Evolutionary conservation across 1,140 invertebrate species (phyloP).

Genomic region (Agraylea sexmaculata): DNA sequence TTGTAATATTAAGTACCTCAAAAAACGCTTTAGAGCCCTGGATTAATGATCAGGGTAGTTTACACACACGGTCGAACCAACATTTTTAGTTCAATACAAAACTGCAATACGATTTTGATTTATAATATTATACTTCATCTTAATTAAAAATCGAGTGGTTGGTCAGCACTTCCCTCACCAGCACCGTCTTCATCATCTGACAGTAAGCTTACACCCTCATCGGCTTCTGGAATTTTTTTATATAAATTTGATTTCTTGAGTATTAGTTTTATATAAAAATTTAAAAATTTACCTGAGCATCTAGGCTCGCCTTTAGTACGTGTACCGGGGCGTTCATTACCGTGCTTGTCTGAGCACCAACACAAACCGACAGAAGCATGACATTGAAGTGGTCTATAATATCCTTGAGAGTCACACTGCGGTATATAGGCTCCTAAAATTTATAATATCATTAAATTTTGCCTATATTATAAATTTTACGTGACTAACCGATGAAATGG

Average conservation of each 20-base stretch:
- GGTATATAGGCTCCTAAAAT: conserved; percentile 61
- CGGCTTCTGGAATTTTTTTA: conserved; percentile 30
- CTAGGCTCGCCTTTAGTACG: conserved; percentile 71
- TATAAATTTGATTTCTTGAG: conserved; percentile 6
- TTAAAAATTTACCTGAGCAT: conserved; percentile 56
- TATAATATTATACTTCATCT: conserved; percentile 8
- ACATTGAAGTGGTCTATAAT: conserved; percentile 76
- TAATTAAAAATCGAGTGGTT: conserved; percentile 61
- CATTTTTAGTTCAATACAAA: neutral
- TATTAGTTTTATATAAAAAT: neutral
- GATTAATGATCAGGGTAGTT: conserved; percentile 9
- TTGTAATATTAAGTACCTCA: conserved; percentile 13
- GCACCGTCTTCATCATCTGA: conserved; percentile 58
- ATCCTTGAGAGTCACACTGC: conserved; percentile 75
- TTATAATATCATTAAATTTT: neutral
- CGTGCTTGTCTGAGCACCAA: conserved; percentile 90
- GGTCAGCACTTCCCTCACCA: conserved; percentile 64
- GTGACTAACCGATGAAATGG: conserved; percentile 16
- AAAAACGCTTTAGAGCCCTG: conserved; percentile 5
- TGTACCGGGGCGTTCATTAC: conserved; percentile 75
- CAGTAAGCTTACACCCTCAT: conserved; percentile 44
- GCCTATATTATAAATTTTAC: neutral
- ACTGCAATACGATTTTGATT: neutral
- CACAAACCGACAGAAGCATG: conserved; percentile 72
- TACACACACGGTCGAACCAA: conserved; percentile 7